These are phyloP conservation scores for Muricea muricata DNA, from an alignment of 92 coral and sea anemone genomes.

Conservation along the genomic window DNA sequence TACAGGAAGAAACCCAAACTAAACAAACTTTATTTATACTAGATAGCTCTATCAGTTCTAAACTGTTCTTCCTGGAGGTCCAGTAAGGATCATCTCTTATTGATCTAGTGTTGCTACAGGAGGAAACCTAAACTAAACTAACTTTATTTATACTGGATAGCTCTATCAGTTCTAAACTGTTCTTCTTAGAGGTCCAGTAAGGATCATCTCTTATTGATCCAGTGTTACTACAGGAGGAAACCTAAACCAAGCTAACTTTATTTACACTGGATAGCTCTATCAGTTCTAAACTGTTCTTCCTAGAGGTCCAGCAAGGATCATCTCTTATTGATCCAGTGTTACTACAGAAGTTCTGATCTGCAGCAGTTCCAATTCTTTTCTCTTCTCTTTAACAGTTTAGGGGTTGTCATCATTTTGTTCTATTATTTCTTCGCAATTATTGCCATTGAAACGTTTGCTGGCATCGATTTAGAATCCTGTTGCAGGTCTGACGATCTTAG, in stretches of 20 bases:
- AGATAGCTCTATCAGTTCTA: background rate
- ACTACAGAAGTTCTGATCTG: no score
- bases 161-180: no score
- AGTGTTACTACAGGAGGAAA: no score
- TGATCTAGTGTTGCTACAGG: background rate
- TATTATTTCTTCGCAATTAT: constrained; percentile 93
- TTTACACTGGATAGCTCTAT: no score
- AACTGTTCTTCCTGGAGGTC: constrained; percentile 5
- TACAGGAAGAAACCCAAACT: background rate
- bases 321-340: background rate
- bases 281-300: no score
- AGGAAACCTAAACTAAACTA: background rate
- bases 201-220: no score
- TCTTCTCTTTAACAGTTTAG: constrained; percentile 61
- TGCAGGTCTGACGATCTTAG: constrained; percentile 70
- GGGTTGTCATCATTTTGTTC: constrained; percentile 72
- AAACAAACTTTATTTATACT: constrained; percentile 2
- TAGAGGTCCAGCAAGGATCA: no score
- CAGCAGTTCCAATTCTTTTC: no score
- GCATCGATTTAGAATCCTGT: constrained; percentile 77
- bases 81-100: background rate
- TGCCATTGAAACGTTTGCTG: constrained; percentile 93
- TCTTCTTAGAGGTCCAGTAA: no score
- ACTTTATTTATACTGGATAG: constrained; percentile 5
- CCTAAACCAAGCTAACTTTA: no score